Percentiles rank a stretch among this genome's conserved stretches.
Evolutionary conservation across 2,113 vertebrate species (phyloP).

Genomic region (Dromiciops gliroides): DNA sequence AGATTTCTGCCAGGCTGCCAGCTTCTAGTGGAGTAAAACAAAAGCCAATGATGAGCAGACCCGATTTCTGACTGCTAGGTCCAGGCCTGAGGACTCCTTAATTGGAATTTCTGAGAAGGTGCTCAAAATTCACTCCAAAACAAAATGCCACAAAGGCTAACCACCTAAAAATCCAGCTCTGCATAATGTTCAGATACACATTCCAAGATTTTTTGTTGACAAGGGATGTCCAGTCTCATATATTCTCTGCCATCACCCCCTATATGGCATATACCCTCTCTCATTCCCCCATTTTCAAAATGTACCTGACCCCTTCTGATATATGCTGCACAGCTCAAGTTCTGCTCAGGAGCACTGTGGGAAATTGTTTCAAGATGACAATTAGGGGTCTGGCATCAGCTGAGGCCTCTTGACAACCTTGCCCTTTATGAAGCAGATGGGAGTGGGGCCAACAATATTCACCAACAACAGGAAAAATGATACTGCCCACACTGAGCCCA

Average conservation of each 20-base stretch:
- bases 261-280: conserved; percentile 4
- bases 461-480: not conserved
- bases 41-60: conserved; percentile 45
- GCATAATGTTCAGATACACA: not conserved
- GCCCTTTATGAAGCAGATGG: not conserved
- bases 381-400: not conserved
- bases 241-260: not conserved
- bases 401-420: not conserved
- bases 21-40: conserved; percentile 35
- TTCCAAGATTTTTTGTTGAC: conserved; percentile 3
- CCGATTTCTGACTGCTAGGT: not conserved
- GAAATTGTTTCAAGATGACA: not conserved
- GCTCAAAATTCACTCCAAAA: conserved; percentile 26
- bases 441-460: not conserved
- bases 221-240: conserved; percentile 10
- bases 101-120: conserved; percentile 8
- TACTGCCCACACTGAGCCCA: not conserved
- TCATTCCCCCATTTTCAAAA: not conserved
- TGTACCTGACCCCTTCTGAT: conserved; percentile 26
- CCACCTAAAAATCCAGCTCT: conserved; percentile 27
- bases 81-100: conserved; percentile 10
- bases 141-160: not conserved
- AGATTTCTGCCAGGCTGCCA: conserved; percentile 46
- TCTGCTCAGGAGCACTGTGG: not conserved
- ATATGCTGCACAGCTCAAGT: not conserved